Conservation (phyloP, 2,888 invertebrate species). For the Tanypteryx hageni region DNA sequence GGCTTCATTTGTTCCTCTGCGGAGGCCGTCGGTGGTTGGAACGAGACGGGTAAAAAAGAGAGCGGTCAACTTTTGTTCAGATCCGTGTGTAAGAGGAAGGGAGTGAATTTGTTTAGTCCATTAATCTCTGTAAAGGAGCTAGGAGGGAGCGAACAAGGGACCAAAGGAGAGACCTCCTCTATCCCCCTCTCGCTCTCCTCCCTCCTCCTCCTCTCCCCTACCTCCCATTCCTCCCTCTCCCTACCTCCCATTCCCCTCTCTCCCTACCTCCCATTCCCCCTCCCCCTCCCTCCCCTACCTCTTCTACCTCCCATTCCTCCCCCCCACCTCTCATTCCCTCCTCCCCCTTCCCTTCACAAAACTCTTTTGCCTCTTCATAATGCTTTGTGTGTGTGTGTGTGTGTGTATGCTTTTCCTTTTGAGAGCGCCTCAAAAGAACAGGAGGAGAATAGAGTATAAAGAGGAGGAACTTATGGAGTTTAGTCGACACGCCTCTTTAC, state of each 20-base stretch:
- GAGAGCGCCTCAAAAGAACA: conserved; percentile 55
- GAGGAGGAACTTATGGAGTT: conserved; percentile 63
- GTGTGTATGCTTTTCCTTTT: conserved; percentile 53
- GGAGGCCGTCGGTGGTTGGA: neutral
- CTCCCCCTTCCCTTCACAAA: conserved; percentile 9
- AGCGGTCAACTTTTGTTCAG: conserved; percentile 63
- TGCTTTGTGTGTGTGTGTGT: conserved; percentile 42
- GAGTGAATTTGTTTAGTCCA: conserved; percentile 64
- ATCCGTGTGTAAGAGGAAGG: conserved; percentile 56
- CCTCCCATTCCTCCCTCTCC: neutral
- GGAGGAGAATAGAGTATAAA: conserved; percentile 53
- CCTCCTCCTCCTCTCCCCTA: neutral
- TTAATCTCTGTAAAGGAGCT: conserved; percentile 50
- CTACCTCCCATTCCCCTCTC: neutral
- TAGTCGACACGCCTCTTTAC: conserved; percentile 61
- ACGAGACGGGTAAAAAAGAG: conserved; percentile 28
- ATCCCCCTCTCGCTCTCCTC: neutral
- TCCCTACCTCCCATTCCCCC: neutral
- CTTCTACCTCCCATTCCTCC: neutral
- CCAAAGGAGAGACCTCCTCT: neutral
- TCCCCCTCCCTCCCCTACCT: neutral
- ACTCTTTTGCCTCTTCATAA: conserved; percentile 57
- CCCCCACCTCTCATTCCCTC: neutral
- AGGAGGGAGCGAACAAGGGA: conserved; percentile 15
- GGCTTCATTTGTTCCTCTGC: conserved; percentile 17